Evolutionary conservation across 1,140 invertebrate genomes (phyloP).

Genomic region (Pristionchus pacificus): DNA sequence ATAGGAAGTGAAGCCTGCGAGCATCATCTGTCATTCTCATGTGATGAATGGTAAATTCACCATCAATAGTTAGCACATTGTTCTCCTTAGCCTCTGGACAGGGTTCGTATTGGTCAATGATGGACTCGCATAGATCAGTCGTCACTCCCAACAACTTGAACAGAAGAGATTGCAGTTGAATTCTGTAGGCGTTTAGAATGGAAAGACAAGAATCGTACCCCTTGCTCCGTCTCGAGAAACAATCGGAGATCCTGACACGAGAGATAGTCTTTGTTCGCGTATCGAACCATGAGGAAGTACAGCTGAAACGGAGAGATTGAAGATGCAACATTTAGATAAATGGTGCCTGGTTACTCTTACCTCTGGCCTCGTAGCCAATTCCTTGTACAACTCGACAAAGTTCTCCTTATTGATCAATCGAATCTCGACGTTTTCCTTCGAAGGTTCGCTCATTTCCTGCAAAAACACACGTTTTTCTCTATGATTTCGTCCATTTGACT

Average conservation of each 20-base stretch:
- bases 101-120: constrained; percentile 66
- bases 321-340: too few species aligned
- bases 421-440: constrained; percentile 60
- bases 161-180: too few species aligned
- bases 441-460: constrained; percentile 31
- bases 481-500: constrained; percentile 23
- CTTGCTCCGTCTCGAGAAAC: constrained; percentile 69
- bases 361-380: neutral
- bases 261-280: constrained; percentile 68
- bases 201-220: constrained; percentile 59
- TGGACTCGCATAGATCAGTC: constrained; percentile 62
- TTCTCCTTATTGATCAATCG: constrained; percentile 64
- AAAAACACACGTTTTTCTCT: constrained; percentile 14
- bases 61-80: constrained; percentile 66
- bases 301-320: too few species aligned
- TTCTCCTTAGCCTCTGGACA: constrained; percentile 63
- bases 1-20: constrained; percentile 63
- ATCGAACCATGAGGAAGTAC: constrained; percentile 68
- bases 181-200: neutral
- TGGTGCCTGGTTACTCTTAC: too few species aligned
- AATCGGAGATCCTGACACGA: constrained; percentile 65
- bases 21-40: constrained; percentile 53
- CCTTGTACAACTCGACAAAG: constrained; percentile 67
- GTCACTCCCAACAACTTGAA: constrained; percentile 64
- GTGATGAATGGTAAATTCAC: constrained; percentile 53